Percentiles rank a stretch among this genome's conserved stretches.
phyloP scores from a whole-genome alignment of 2,888 invertebrate genomes.

The Phania funesta region DNA sequence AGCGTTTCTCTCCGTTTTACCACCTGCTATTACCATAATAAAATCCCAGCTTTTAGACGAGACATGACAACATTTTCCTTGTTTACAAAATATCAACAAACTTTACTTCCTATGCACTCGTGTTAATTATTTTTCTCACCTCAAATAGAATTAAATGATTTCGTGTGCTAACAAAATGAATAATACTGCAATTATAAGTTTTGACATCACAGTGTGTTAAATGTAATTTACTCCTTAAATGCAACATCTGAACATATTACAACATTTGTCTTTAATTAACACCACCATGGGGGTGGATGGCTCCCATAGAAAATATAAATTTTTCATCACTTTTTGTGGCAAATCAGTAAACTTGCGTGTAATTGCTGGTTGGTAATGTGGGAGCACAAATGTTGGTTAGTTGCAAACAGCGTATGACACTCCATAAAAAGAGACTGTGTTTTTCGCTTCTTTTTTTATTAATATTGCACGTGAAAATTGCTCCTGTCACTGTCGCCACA shows the following conservation, averaged over 20 bases:
- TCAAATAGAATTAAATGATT: slow-evolving; percentile 1
- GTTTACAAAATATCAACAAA: no score
- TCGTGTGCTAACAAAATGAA: slow-evolving; percentile 5
- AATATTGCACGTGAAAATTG: slow-evolving; percentile 54
- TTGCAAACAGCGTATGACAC: slow-evolving; percentile 40
- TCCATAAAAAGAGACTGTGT: slow-evolving; percentile 7
- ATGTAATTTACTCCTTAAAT: slow-evolving; percentile 25
- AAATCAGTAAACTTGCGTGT: slow-evolving; percentile 40
- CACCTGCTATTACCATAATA: no score
- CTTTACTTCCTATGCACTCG: no score
- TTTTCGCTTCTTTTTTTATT: slow-evolving; percentile 1
- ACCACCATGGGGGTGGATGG: slow-evolving; percentile 36
- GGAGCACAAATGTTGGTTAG: neutral
- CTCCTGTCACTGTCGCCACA: slow-evolving; percentile 36
- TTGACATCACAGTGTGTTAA: slow-evolving; percentile 37
- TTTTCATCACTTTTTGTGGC: slow-evolving; percentile 30
- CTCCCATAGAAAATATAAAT: neutral
- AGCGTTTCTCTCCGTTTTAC: no score
- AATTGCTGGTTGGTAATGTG: slow-evolving; percentile 10
- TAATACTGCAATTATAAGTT: slow-evolving; percentile 3
- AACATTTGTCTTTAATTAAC: slow-evolving; percentile 53
- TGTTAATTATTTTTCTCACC: neutral
- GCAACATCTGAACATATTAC: slow-evolving; percentile 28
- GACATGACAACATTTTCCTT: no score
- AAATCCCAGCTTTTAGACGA: no score